phyloP scores from a whole-genome alignment of 2,113 vertebrate genomes.

The Engystomops pustulosus region DNA sequence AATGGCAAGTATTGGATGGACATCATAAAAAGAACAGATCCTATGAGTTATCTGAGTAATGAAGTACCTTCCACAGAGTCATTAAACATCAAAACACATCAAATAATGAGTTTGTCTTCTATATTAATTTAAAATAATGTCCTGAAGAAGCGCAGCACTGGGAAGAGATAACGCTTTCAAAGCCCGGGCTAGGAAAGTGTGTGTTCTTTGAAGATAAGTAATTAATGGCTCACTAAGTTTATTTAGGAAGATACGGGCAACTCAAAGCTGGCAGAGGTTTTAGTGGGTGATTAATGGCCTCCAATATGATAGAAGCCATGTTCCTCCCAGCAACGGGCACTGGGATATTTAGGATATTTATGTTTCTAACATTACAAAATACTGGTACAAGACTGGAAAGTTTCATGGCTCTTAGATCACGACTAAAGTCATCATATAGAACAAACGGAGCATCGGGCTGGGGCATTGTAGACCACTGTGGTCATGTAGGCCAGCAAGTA shows the following conservation, averaged over 20 bases:
- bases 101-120: background rate
- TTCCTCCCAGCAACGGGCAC: background rate
- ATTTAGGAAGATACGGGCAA: background rate
- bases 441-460: background rate
- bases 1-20: background rate
- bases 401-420: background rate
- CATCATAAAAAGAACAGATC: background rate
- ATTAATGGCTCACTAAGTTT: background rate
- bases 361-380: background rate
- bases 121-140: slow-evolving; percentile 1
- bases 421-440: background rate
- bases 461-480: background rate
- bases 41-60: background rate
- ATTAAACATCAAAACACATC: background rate
- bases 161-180: slow-evolving; percentile 11
- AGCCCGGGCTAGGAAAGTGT: background rate
- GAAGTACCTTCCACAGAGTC: background rate
- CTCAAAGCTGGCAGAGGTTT: background rate
- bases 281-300: background rate
- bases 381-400: background rate
- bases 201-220: slow-evolving; percentile 14
- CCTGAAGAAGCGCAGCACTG: background rate
- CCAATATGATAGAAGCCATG: too few relatives aligned
- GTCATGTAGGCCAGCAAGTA: background rate
- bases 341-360: background rate